phyloP scores from a whole-genome alignment of 2,888 invertebrate species.

The Reticulitermes lucifugus region DNA sequence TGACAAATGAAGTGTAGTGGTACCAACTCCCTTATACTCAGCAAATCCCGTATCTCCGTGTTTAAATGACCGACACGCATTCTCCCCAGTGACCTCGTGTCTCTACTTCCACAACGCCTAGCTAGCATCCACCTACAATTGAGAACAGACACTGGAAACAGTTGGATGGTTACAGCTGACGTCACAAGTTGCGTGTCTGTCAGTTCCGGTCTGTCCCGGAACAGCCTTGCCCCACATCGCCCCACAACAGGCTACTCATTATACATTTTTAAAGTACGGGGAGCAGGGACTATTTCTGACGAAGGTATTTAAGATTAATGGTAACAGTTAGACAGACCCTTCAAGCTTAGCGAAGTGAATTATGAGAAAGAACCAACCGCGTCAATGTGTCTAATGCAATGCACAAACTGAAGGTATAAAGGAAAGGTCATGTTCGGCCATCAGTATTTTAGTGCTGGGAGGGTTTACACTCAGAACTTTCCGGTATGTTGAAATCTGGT shows the following conservation, averaged over 20 bases:
- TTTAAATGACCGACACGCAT: not conserved
- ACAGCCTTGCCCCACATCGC: constrained; percentile 25
- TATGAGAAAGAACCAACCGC: not conserved
- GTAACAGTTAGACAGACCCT: not conserved
- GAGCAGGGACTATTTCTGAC: not conserved
- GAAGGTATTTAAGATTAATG: not conserved
- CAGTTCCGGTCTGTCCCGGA: constrained; percentile 28
- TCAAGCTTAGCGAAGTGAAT: not conserved
- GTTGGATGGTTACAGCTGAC: constrained; percentile 14
- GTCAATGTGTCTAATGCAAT: not conserved
- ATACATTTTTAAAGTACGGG: not conserved
- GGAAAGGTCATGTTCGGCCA: no score
- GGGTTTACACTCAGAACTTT: no score
- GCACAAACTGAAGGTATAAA: no score
- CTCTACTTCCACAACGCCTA: not conserved
- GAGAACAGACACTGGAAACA: constrained; percentile 10
- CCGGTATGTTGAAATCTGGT: no score
- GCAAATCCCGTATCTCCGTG: no score
- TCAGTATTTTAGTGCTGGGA: no score
- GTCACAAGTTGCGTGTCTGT: constrained; percentile 14
- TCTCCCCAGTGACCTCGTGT: not conserved
- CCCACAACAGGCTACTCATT: not conserved
- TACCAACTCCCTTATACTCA: no score
- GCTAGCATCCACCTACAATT: constrained; percentile 26
- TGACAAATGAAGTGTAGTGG: no score